Evolutionary conservation across 2,113 vertebrate genomes (phyloP).

Genomic region (Rhinolophus ferrumequinum): DNA sequence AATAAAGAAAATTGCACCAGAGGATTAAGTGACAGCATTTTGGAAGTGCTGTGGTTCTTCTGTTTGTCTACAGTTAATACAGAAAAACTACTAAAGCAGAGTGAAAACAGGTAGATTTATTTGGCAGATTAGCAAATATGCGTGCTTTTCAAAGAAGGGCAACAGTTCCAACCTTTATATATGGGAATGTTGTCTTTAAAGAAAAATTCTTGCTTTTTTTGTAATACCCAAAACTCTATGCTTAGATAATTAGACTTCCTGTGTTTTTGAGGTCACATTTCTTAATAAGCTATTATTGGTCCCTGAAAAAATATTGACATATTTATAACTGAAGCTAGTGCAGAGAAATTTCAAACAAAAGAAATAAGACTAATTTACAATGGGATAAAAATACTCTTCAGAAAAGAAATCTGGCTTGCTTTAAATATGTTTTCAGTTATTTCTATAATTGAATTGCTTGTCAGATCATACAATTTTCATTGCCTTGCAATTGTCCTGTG

Average conservation of each 20-base stretch:
- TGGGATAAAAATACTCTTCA: background rate
- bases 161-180: background rate
- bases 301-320: background rate
- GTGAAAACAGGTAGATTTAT: conserved; percentile 9
- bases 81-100: conserved; percentile 53
- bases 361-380: conserved; percentile 19
- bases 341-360: conserved; percentile 34
- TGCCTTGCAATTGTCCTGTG: background rate
- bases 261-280: conserved; percentile 34
- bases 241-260: background rate
- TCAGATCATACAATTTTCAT: background rate
- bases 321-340: conserved; percentile 14
- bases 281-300: conserved; percentile 28
- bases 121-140: background rate
- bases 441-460: conserved; percentile 26
- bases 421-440: conserved; percentile 46
- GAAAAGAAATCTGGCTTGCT: background rate
- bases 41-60: background rate
- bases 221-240: background rate
- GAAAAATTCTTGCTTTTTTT: background rate
- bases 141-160: background rate
- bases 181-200: conserved; percentile 4
- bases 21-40: background rate
- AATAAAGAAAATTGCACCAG: background rate
- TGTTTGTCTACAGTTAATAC: background rate